Evolutionary conservation across 2,797 vertebrate species (phyloP).

Genomic region (Acrocephalus scirpaceus): DNA sequence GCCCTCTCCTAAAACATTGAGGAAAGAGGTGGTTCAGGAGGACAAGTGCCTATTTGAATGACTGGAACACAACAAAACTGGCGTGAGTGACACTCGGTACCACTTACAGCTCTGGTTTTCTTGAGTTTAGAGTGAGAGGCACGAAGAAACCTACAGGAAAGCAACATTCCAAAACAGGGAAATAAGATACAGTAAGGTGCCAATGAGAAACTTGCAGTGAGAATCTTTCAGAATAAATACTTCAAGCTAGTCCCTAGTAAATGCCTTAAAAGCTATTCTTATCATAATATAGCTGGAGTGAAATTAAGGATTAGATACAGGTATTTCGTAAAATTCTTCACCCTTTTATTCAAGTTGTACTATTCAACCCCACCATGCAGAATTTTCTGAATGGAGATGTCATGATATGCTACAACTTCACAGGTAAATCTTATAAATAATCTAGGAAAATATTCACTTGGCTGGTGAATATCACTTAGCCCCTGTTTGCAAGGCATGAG

Average conservation of each 20-base stretch:
- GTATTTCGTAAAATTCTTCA: neutral
- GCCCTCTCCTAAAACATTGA: neutral
- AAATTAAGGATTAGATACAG: neutral
- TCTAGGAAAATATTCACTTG: constrained; percentile 16
- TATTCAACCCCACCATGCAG: neutral
- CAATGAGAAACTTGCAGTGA: neutral
- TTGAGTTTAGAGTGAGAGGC: neutral
- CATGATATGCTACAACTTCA: constrained; percentile 29
- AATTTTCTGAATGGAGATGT: constrained; percentile 55
- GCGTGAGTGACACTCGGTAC: neutral
- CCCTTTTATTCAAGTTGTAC: neutral
- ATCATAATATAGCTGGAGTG: neutral
- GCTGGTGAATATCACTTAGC: neutral
- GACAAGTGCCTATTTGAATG: neutral
- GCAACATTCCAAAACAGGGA: neutral
- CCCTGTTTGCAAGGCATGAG: neutral
- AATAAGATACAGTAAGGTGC: neutral
- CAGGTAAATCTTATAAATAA: neutral
- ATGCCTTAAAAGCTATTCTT: neutral
- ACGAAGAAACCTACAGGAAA: neutral
- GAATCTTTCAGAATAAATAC: neutral
- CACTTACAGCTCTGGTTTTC: neutral
- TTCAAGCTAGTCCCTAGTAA: neutral
- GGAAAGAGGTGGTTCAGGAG: neutral
- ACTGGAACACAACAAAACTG: neutral